A percentile compares a stretch with the other conserved stretches of the same genome.
phyloP scores from a whole-genome alignment of 2,888 invertebrate genomes.

The Sepioteuthis lessoniana region DNA sequence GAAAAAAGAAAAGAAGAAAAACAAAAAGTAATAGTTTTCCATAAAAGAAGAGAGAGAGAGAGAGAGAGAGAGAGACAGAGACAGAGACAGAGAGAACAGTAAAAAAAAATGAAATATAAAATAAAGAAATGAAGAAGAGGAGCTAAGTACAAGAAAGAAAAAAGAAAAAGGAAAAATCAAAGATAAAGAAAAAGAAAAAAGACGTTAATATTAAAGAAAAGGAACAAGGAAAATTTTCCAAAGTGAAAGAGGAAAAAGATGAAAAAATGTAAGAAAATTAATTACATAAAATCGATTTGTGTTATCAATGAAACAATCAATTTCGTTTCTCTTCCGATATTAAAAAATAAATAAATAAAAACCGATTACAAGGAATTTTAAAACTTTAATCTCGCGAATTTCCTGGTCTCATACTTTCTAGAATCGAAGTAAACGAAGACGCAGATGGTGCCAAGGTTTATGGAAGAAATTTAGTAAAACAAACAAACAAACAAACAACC shows the following conservation, averaged over 20 bases:
- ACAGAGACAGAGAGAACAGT: neutral
- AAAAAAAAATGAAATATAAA: neutral
- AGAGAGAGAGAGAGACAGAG: neutral
- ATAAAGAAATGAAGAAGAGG: neutral
- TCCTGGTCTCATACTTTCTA: neutral
- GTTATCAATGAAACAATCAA: neutral
- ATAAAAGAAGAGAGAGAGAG: neutral
- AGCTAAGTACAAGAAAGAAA: neutral
- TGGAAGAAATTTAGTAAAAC: neutral
- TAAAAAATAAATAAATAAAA: neutral
- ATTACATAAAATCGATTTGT: neutral
- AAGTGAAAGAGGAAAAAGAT: neutral
- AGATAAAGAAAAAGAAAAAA: neutral
- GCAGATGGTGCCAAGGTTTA: neutral
- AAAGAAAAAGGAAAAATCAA: neutral
- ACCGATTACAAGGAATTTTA: neutral
- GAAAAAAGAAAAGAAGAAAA: neutral
- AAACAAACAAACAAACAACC: too few relatives aligned
- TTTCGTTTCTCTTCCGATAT: conserved; percentile 33
- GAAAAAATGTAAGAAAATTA: neutral
- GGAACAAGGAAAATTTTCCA: neutral
- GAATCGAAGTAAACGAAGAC: neutral
- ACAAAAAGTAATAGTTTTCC: too few relatives aligned
- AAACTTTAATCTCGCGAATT: neutral
- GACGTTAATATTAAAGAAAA: neutral